phyloP scores from a whole-genome alignment of 2,113 vertebrate genomes.

The Glareola pratincola region DNA sequence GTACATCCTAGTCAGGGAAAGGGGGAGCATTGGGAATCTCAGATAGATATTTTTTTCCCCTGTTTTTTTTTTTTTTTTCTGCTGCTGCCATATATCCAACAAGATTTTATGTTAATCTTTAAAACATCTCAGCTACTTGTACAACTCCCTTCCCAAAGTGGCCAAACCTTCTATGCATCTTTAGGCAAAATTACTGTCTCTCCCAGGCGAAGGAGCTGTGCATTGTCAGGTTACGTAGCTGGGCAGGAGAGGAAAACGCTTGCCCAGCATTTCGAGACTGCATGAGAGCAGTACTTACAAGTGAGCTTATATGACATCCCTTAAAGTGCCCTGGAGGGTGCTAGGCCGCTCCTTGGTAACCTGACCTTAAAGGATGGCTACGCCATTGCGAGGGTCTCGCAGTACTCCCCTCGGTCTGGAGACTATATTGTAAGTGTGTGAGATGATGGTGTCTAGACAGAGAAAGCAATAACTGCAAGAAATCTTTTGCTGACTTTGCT shows the following conservation, averaged over 20 bases:
- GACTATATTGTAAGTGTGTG: not conserved
- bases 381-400: not conserved
- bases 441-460: not conserved
- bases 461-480: not conserved
- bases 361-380: not conserved
- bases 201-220: not conserved
- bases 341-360: not conserved
- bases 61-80: not conserved
- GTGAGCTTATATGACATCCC: not conserved
- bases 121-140: not conserved
- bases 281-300: not conserved
- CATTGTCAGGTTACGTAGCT: not conserved
- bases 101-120: not conserved
- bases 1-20: not conserved
- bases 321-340: not conserved
- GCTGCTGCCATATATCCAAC: not conserved
- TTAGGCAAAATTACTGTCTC: not conserved
- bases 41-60: not conserved
- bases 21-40: not conserved
- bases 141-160: not conserved
- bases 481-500: not conserved
- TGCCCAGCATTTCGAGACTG: not conserved
- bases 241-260: not conserved
- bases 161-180: not conserved
- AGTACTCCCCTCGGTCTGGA: not conserved